A percentile compares a stretch with the other conserved stretches of the same genome.
phyloP scores from a whole-genome alignment of 2,888 invertebrate genomes.

The Marronus borbonicus region DNA sequence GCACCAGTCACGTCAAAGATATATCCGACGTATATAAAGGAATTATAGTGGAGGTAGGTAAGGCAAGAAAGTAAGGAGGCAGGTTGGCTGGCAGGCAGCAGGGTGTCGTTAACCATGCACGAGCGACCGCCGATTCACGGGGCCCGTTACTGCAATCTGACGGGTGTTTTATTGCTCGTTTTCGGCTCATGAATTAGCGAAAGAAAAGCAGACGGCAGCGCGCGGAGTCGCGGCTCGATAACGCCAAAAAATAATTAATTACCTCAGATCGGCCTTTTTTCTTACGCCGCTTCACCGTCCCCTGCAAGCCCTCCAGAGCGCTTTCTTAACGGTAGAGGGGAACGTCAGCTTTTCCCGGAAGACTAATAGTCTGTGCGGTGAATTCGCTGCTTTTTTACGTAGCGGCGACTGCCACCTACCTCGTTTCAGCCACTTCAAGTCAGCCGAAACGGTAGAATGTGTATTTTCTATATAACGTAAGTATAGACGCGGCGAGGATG shows the following conservation, averaged over 20 bases:
- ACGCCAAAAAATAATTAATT: conserved; percentile 83
- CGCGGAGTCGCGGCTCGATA: conserved; percentile 71
- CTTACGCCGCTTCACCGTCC: conserved; percentile 43
- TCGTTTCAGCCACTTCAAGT: conserved; percentile 22
- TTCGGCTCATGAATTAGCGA: conserved; percentile 80
- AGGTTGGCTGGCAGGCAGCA: conserved; percentile 51
- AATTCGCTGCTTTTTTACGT: conserved; percentile 31
- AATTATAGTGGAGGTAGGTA: conserved; percentile 29
- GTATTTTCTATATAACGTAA: conserved; percentile 24
- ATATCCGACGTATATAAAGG: conserved; percentile 46
- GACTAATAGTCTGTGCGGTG: conserved; percentile 50
- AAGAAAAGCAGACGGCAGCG: conserved; percentile 75
- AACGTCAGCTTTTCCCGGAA: conserved; percentile 49
- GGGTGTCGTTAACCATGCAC: conserved; percentile 65
- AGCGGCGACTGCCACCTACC: conserved; percentile 8
- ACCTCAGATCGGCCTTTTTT: conserved; percentile 76
- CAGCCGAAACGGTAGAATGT: conserved; percentile 7
- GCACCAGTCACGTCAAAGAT: conserved; percentile 49
- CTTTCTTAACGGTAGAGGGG: conserved; percentile 30
- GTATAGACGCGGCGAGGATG: background rate
- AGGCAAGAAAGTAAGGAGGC: background rate
- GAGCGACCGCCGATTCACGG: conserved; percentile 65
- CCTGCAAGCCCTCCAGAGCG: conserved; percentile 22
- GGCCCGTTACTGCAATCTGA: conserved; percentile 61
- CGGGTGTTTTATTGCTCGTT: conserved; percentile 70